phyloP scores from a whole-genome alignment of 2,113 vertebrate species.

The Ptychochromis oligacanthus region DNA sequence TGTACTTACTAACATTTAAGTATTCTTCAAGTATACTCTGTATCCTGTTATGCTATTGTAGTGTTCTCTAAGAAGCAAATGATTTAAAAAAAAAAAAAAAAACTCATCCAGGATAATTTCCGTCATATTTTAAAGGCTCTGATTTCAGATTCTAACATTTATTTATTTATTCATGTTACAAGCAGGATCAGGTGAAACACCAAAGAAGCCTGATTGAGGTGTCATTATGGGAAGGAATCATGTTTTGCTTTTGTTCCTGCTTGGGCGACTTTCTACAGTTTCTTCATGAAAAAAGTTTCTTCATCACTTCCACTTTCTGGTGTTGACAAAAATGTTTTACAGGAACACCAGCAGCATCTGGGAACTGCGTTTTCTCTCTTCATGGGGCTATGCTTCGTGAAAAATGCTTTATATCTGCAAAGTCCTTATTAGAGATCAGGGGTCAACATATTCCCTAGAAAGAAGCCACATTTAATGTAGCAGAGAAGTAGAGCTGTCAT shows the following conservation, averaged over 20 bases:
- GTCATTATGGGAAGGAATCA: too few species aligned
- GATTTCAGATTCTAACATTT: neutral
- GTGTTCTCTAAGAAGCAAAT: neutral
- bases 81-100: neutral
- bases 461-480: neutral
- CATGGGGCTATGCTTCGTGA: neutral
- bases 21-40: neutral
- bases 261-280: neutral
- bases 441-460: neutral
- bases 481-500: neutral
- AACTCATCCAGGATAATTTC: neutral
- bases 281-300: neutral
- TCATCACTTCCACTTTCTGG: neutral
- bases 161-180: too few species aligned
- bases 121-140: neutral
- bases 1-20: too few species aligned
- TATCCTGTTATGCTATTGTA: neutral
- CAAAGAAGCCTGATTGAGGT: too few species aligned
- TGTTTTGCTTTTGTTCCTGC: too few species aligned
- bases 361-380: neutral
- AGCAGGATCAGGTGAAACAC: too few species aligned
- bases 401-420: neutral
- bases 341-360: neutral
- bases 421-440: neutral
- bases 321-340: neutral